phyloP scores from a whole-genome alignment of 2,797 vertebrate species.

The Acrossocheilus wenchowensis region DNA sequence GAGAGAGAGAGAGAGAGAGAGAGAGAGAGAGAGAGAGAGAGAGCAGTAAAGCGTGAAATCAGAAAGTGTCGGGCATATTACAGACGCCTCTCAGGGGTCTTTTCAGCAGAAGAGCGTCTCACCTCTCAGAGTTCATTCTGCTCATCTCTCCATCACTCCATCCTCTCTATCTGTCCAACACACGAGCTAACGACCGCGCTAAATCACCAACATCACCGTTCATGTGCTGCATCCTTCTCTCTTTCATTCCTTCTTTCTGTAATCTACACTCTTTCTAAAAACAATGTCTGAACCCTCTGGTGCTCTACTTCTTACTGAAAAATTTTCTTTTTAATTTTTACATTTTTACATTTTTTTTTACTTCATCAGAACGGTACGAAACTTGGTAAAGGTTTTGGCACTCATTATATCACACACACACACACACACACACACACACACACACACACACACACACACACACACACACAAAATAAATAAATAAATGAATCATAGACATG shows the following conservation, averaged over 20 bases:
- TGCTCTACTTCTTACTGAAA: background rate
- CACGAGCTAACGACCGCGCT: background rate
- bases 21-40: slow-evolving; percentile 16
- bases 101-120: slow-evolving; percentile 22
- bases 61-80: slow-evolving; percentile 54
- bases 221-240: background rate
- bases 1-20: background rate
- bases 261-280: background rate
- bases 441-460: too few species aligned
- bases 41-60: slow-evolving; percentile 66
- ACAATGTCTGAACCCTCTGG: background rate
- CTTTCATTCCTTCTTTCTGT: background rate
- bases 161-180: background rate
- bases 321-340: too few species aligned
- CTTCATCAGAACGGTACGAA: background rate
- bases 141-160: slow-evolving; percentile 28
- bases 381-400: background rate
- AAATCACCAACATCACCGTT: slow-evolving; percentile 12
- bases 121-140: slow-evolving; percentile 12
- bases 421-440: too few species aligned
- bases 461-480: too few species aligned
- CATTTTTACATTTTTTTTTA: too few species aligned
- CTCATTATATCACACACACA: too few species aligned
- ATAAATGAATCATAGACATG: too few species aligned
- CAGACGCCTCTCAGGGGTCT: slow-evolving; percentile 51